Evolutionary conservation across 2,888 invertebrate species (phyloP), one percentile per base, ranked within the genome.

Genomic region (Willowsia nigromaculata): DNA sequence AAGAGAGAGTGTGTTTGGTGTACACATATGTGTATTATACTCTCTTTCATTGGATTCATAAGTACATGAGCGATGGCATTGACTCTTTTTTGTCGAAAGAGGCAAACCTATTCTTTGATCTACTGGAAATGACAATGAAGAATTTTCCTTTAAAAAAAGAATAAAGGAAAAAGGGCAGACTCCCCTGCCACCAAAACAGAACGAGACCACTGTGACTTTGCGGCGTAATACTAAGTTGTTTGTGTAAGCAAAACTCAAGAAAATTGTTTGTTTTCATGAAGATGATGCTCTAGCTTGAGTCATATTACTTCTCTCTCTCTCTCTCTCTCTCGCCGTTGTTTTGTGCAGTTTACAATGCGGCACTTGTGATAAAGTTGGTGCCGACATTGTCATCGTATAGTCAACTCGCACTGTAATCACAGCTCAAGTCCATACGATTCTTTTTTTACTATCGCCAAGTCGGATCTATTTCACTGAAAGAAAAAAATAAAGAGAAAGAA

Each of bases 91-190:
- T 71, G 71, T 43, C 22, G 27, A 13, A 43, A 25, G 11, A 43
- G 27, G 22, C 37, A 81, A 40, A 81, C 6, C 33, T 37, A 40
- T 74, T 56, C 37, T 81, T 87, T 80, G 68, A 71, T 81, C 71
- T 47, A 22, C 62, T 85, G 76, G 50, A 85, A 81, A 87, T 81
- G 56, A 87, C 87, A 87, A 87, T 71, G 50, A 59, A 30, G 47
- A 65, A 43, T 59, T 50, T 68, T 53, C 47, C 33, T 43, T 43
- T 2, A 78, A 43, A 47, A 74, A 78, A 78, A 22, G 33, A 50
- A 30, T n/a, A 47, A 40, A 50, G n/a, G 18, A 18, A 0, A 7
- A 27, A 43, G 22, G 22, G 25, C 7, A 59, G 6, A 62, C 27
- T 25, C 59, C 59, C 25, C 3, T 27, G 9, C 18, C 74, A 74